phyloP scores from a whole-genome alignment of 2,797 vertebrate species.

The Anisognathus igniventris region DNA sequence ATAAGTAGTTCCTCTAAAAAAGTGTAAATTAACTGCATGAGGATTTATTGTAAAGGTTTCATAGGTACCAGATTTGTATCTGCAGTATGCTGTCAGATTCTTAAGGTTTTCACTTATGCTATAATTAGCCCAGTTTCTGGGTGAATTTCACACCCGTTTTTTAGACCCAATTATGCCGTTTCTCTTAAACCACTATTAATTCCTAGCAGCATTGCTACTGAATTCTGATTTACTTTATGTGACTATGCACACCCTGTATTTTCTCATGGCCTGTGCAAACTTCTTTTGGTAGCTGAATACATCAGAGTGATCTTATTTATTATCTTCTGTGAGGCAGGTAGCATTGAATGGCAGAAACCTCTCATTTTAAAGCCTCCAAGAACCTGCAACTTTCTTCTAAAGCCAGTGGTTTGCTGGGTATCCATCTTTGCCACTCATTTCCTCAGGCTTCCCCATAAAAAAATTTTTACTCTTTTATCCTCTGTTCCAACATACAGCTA shows the following conservation, averaged over 20 bases:
- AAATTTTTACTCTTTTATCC: not conserved
- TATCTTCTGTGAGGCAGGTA: not conserved
- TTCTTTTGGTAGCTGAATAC: not conserved
- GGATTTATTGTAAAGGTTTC: not conserved
- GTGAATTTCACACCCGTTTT: not conserved
- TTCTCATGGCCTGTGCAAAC: not conserved
- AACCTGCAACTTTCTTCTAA: not conserved
- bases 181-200: not conserved
- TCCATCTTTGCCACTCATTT: not conserved
- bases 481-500: not conserved
- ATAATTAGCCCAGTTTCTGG: conserved; percentile 16
- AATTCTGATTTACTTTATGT: not conserved
- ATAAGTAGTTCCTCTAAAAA: not conserved
- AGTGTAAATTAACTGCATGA: not conserved
- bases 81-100: not conserved
- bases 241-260: not conserved
- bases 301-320: not conserved
- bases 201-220: not conserved
- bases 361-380: not conserved
- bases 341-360: not conserved
- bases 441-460: not conserved
- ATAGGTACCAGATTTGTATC: not conserved
- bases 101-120: not conserved
- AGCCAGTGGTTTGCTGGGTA: not conserved
- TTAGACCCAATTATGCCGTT: not conserved